Base-by-base conservation (phyloP, 2,797 vertebrate genomes). In the Sylvia borin region DNA sequence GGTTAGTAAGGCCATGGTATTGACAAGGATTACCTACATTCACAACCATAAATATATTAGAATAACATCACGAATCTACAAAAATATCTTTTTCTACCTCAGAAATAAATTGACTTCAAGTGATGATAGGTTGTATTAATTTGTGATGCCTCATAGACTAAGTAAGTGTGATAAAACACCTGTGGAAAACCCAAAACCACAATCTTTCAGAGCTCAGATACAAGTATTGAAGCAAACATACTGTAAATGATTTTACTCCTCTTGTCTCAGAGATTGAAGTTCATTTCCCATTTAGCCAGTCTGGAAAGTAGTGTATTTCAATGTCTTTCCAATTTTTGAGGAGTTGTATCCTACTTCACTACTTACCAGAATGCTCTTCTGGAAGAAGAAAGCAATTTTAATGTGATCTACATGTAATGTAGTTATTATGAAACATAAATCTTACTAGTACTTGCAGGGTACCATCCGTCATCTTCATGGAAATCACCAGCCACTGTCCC, bases 381-480 rank as follows among this genome's bases (percentile, higher is more conserved):
- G 66, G 58, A 90, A 77, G 53, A 84, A 89, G 20, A 90, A 90
- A 88, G 13, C 42, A 79, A 16, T 40, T 93, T 89, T 73, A 89
- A 76, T 43, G 27, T 42, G 62, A 70, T 27, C 25, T 71, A 6
- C 53, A 47, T n/a, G 42, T 65, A 13, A 83, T 9, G 22, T 40
- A 72, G 11, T 36, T 70, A 90, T 26, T 75, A 80, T 27, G 83
- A 88, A 78, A 89, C 5, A 67, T 55, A 80, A 80, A 75, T 79
- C 96, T 97, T 97, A 96, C 96, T 95, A 50, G 97, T 88, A 91
- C 48, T 96, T 0, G 57, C 17, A 65, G 91, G 81, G 51, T 95
- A 78, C 5, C 19, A 36, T 74, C 65, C 58, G 2, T 7, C 77
- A 11, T 77, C 53, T 47, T 18, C 71, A 58, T 18, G 38, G 48